Base-by-base conservation (phyloP, 1,140 invertebrate species). In the Steinernema khuongi region DNA sequence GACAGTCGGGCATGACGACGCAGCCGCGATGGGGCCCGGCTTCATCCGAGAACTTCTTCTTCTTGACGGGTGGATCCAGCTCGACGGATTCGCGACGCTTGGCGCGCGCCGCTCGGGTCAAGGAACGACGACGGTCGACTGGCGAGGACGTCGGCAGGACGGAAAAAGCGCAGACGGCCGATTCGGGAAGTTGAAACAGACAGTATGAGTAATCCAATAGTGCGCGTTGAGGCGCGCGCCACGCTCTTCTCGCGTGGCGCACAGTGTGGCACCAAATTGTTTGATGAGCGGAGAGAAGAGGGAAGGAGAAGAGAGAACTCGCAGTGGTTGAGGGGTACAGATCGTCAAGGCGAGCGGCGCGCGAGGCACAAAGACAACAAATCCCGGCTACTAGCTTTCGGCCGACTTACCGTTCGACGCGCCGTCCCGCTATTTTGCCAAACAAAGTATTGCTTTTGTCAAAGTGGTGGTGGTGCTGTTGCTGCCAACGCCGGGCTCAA, bases 231-330 rank as follows among this genome's bases (percentile, higher is more conserved):
- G 50, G 50, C 50, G 50, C n/a, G n/a, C 50, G 50, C 50, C 50
- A 60, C 50, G 50, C 50, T 14, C 14, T 14, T n/a, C 14, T 7
- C 14, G 50, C 50, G 50, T 60, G 50, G 50, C 50, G 50, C 50
- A 60, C 50, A 60, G 50, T 60, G 50, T 60, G 50, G 50, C 50
- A 60, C 50, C 50, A 60, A 60, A 60, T 60, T 60, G 50, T 60
- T 60, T 60, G 50, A 60, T 60, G 50, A 60, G n/a, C n/a, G n/a
- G 50, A 60, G 50, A 60, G 50, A 60, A 26, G 50, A 60, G 50
- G 50, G 26, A 60, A 60, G 22, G 50, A 22, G 50, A 22, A 60
- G 36, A 41, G 50, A 60, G 14, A 22, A 60, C 50, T 60, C 50
- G 22, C 50, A 60, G 2, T 60, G 19, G 50, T 22, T 14, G 50